A percentile compares a stretch with the other conserved stretches of the same genome.
These are phyloP conservation scores for Andinoacara biseriatus DNA, from an alignment of 2,113 vertebrate species.

Conservation along the genomic window DNA sequence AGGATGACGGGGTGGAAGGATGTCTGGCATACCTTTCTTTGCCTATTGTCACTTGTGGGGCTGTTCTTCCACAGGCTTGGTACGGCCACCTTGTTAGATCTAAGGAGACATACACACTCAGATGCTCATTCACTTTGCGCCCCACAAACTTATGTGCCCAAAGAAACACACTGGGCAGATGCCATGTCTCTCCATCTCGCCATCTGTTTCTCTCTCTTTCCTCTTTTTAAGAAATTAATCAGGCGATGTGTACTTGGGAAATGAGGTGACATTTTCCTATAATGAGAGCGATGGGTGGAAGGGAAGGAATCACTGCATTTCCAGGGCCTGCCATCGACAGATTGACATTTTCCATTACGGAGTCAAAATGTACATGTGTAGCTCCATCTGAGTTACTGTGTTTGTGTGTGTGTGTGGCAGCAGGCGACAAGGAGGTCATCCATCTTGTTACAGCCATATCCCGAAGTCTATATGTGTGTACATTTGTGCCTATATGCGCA, in stretches of 20 bases:
- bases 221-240: conserved; percentile 76
- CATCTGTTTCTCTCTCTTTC: conserved; percentile 40
- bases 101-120: not conserved
- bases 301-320: conserved; percentile 64
- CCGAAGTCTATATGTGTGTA: conserved; percentile 61
- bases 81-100: not conserved
- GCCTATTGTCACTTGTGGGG: not conserved
- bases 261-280: conserved; percentile 81
- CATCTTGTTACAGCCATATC: conserved; percentile 75
- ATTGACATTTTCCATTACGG: conserved; percentile 85
- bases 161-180: conserved; percentile 30
- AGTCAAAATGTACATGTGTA: conserved; percentile 83
- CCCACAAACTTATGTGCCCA: not conserved
- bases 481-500: conserved; percentile 12
- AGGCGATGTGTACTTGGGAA: conserved; percentile 73
- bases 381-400: conserved; percentile 59
- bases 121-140: not conserved
- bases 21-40: not conserved
- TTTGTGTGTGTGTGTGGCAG: conserved; percentile 52
- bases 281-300: conserved; percentile 77
- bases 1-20: not conserved
- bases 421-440: conserved; percentile 70
- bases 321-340: conserved; percentile 61
- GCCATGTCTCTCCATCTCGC: conserved; percentile 45
- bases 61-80: not conserved